A percentile compares a stretch with the other conserved stretches of the same genome.
Conservation (phyloP, 2,797 vertebrate genomes). For the Fundulus diaphanus region DNA sequence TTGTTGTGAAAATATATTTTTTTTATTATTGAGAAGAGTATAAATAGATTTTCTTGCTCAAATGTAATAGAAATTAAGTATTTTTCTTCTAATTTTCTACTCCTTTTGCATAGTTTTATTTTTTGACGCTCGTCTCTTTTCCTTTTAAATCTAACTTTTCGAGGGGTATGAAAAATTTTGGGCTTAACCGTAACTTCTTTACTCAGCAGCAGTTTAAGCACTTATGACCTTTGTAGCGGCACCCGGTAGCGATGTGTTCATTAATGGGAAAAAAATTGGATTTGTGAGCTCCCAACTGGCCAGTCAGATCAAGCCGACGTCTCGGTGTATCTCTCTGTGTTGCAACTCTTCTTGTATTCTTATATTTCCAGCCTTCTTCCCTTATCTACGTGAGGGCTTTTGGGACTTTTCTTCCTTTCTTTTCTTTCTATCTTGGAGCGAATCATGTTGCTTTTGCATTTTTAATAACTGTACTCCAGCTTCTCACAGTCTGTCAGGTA, state of each 20-base stretch:
- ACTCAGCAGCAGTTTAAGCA: not conserved
- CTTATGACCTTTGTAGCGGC: not conserved
- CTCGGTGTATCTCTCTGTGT: not conserved
- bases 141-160: not conserved
- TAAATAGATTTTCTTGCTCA: too few relatives aligned
- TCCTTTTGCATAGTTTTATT: too few relatives aligned
- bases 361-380: not conserved
- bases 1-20: too few relatives aligned
- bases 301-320: not conserved
- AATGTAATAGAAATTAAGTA: too few relatives aligned
- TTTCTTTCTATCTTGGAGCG: slow-evolving; percentile 1
- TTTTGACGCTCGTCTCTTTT: not conserved
- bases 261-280: not conserved
- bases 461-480: slow-evolving; percentile 8
- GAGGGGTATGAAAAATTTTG: too few relatives aligned
- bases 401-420: slow-evolving; percentile 10
- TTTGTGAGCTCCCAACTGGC: not conserved
- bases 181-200: too few relatives aligned
- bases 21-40: too few relatives aligned
- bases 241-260: not conserved
- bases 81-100: too few relatives aligned
- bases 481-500: slow-evolving; percentile 5
- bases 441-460: slow-evolving; percentile 26
- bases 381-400: not conserved
- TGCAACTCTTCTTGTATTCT: not conserved